A percentile compares a stretch with the other conserved stretches of the same genome.
These are phyloP conservation scores for Drosophila miranda DNA, from an alignment of 1,140 invertebrate species.

Conservation along the genomic window DNA sequence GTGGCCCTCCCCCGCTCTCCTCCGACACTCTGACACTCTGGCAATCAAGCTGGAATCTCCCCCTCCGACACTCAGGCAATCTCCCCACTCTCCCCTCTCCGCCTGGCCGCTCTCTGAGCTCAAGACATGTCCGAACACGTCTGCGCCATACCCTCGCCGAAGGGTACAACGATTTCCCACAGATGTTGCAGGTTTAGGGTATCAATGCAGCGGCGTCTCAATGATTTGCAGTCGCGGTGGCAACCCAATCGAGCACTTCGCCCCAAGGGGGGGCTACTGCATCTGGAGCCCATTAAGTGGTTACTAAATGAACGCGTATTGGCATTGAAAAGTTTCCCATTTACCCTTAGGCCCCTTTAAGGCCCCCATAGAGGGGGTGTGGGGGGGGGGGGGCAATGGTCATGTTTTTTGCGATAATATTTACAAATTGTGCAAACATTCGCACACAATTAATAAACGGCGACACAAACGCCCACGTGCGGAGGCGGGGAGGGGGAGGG, in stretches of 20 bases:
- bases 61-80: constrained; percentile 21
- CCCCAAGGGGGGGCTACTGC: too few species aligned
- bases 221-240: constrained; percentile 14
- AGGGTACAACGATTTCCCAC: too few species aligned
- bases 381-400: constrained; percentile 52
- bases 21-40: constrained; percentile 13
- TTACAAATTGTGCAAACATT: constrained; percentile 82
- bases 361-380: constrained; percentile 20
- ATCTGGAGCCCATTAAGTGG: too few species aligned
- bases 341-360: not conserved
- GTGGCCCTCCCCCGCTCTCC: too few species aligned
- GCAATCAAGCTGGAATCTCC: too few species aligned
- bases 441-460: constrained; percentile 81
- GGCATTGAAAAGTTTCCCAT: too few species aligned
- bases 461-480: constrained; percentile 65
- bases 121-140: constrained; percentile 4
- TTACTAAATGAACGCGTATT: too few species aligned
- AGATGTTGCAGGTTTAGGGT: too few species aligned
- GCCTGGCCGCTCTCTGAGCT: not conserved
- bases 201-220: too few species aligned
- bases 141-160: too few species aligned
- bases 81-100: constrained; percentile 3
- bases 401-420: constrained; percentile 77
- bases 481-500: too few species aligned
- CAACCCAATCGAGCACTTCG: constrained; percentile 14